phyloP scores from a whole-genome alignment of 53 echinoderm and acorn worm species.

The Mesocentrotus franciscanus region DNA sequence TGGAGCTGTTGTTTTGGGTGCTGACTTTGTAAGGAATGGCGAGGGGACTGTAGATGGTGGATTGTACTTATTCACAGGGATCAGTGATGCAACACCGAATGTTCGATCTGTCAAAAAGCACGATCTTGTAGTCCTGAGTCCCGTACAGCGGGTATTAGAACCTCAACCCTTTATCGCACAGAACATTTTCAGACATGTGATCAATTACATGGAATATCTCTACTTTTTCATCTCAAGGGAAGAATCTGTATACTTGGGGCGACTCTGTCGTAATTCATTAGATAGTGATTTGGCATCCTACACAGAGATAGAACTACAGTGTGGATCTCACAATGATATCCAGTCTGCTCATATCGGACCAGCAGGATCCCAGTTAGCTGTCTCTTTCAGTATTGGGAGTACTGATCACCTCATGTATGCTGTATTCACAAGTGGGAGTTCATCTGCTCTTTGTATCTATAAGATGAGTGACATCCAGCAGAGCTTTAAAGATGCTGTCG shows the following conservation, averaged over 20 bases:
- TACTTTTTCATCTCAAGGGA: constrained; percentile 3
- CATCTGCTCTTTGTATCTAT: constrained; percentile 81
- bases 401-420: constrained; percentile 68
- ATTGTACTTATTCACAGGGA: constrained; percentile 42
- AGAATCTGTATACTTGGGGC: not conserved
- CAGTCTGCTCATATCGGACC: constrained; percentile 73
- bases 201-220: not conserved
- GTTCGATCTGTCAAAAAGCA: not conserved
- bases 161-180: too few species aligned
- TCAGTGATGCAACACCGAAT: not conserved
- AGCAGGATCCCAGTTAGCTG: constrained; percentile 74
- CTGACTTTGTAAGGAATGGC: not conserved
- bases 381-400: not conserved
- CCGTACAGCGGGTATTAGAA: not conserved
- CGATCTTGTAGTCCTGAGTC: not conserved
- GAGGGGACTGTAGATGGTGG: not conserved
- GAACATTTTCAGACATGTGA: not conserved
- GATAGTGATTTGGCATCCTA: constrained; percentile 28
- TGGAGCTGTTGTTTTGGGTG: constrained; percentile 38
- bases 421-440: constrained; percentile 67
- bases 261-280: constrained; percentile 22
- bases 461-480: constrained; percentile 74
- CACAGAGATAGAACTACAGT: constrained; percentile 77
- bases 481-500: constrained; percentile 62
- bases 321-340: constrained; percentile 58